Conservation (phyloP, 1,140 invertebrate species). For the Drosophila sechellia region DNA sequence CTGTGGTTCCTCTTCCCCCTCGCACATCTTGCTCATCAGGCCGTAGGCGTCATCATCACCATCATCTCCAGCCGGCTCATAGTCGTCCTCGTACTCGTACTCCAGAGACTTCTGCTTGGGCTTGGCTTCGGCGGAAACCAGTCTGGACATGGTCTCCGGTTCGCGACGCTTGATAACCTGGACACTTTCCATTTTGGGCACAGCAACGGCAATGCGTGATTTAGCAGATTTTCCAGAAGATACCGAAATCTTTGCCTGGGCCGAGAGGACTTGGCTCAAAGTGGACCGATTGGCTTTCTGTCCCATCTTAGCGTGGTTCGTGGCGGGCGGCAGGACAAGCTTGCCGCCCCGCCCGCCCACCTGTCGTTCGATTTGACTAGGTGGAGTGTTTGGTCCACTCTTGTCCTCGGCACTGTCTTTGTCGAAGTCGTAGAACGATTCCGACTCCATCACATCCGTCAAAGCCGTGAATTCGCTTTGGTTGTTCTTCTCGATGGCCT, state of each 20-base stretch:
- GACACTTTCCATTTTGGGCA: conserved; percentile 1
- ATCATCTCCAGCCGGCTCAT: conserved; percentile 37
- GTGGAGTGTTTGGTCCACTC: conserved; percentile 1
- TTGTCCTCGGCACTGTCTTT: conserved; percentile 60
- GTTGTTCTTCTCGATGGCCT: conserved; percentile 70
- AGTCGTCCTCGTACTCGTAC: conserved; percentile 62
- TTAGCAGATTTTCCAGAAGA: background rate
- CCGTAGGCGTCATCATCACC: conserved; percentile 36
- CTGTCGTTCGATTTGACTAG: conserved; percentile 23
- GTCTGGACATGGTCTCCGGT: conserved; percentile 11
- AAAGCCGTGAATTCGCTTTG: conserved; percentile 62
- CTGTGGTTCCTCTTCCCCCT: conserved; percentile 20
- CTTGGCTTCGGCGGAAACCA: conserved; percentile 32
- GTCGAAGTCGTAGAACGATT: conserved; percentile 61
- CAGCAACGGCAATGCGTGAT: background rate
- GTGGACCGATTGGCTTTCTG: conserved; percentile 27
- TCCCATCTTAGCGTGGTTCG: conserved; percentile 23
- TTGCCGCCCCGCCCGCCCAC: conserved; percentile 34
- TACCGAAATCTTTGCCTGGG: conserved; percentile 12
- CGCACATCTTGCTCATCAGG: conserved; percentile 36
- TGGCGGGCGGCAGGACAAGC: conserved; percentile 54
- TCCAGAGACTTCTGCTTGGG: conserved; percentile 44
- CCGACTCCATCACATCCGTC: conserved; percentile 65
- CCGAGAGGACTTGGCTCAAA: conserved; percentile 45
- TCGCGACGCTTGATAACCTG: conserved; percentile 44